Evolutionary conservation across 2,797 vertebrate genomes (phyloP).

Genomic region (Enteromius viviparus): DNA sequence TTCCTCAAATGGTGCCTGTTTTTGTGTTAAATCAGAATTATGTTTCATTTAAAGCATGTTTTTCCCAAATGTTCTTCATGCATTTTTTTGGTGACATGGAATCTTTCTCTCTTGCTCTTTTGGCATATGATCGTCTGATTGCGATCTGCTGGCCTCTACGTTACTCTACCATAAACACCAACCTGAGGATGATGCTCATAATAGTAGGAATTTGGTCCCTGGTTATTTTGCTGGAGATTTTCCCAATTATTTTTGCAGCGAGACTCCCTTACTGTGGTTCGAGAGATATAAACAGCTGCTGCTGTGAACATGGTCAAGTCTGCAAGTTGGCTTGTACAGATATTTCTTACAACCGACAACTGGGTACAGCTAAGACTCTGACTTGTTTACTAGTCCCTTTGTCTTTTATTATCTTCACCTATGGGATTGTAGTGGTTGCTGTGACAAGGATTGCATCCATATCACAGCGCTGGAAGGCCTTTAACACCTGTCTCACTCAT

Average conservation of each 20-base stretch:
- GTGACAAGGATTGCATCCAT: conserved; percentile 56
- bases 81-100: conserved; percentile 65
- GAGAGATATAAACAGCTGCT: conserved; percentile 55
- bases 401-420: conserved; percentile 60
- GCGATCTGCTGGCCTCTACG: conserved; percentile 63
- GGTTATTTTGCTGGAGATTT: conserved; percentile 56
- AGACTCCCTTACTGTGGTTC: conserved; percentile 57
- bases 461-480: conserved; percentile 56
- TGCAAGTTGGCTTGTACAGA: conserved; percentile 58
- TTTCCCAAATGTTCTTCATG: conserved; percentile 65
- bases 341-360: conserved; percentile 47
- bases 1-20: conserved; percentile 63
- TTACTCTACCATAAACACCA: conserved; percentile 61
- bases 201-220: conserved; percentile 53
- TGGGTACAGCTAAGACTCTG: conserved; percentile 53
- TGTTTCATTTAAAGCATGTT: conserved; percentile 58
- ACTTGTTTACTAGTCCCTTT: conserved; percentile 54
- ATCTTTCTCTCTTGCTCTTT: conserved; percentile 61
- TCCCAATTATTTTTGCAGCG: conserved; percentile 52
- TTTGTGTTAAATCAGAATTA: conserved; percentile 59
- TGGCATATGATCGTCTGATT: conserved; percentile 62
- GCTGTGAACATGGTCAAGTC: conserved; percentile 61
- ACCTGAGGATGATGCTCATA: conserved; percentile 54
- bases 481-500: conserved; percentile 59
- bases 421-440: conserved; percentile 48